Evolutionary conservation across 1,140 invertebrate genomes (phyloP).

Genomic region (Eupristina koningsbergeri): DNA sequence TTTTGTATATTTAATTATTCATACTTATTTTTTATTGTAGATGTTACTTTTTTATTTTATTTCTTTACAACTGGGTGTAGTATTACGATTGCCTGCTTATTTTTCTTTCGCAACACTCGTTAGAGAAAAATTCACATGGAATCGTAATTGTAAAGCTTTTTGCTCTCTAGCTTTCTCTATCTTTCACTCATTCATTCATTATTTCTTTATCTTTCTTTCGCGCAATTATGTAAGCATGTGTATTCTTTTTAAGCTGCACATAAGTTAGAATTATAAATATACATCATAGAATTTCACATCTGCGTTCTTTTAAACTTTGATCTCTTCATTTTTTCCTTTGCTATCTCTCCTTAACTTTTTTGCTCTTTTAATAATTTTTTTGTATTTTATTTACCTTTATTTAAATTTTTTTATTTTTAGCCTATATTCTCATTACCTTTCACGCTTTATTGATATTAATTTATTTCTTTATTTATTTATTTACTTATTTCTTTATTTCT

Average conservation of each 20-base stretch:
- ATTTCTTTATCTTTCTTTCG: neutral
- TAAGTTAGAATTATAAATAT: constrained; percentile 59
- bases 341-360: neutral
- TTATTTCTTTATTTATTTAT: too few relatives aligned
- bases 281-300: constrained; percentile 48
- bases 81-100: constrained; percentile 51
- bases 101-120: neutral
- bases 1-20: constrained; percentile 38
- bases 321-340: constrained; percentile 8
- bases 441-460: too few relatives aligned
- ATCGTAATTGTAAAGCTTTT: neutral
- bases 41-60: constrained; percentile 53
- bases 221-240: constrained; percentile 48
- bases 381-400: neutral
- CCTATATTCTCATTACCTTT: neutral
- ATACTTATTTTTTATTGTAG: constrained; percentile 39
- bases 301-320: neutral
- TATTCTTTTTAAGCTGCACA: constrained; percentile 59
- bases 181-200: too few relatives aligned
- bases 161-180: too few relatives aligned
- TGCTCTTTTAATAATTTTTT: neutral
- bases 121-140: neutral
- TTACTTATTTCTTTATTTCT: too few relatives aligned
- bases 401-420: neutral
- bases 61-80: constrained; percentile 59